Conservation (phyloP, 2,888 invertebrate genomes). For the Drosophila melanocephala region DNA sequence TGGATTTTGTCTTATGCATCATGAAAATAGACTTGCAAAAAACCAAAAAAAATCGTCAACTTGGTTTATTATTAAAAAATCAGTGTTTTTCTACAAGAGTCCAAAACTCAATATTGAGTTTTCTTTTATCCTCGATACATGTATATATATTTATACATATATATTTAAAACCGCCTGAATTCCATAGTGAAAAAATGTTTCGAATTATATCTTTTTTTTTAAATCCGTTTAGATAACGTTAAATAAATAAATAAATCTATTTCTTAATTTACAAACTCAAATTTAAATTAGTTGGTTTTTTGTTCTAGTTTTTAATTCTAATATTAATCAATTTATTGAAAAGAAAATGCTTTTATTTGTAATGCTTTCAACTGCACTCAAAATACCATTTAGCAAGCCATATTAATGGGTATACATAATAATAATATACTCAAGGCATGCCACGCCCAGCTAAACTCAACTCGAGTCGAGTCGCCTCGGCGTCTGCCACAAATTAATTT, state of each 20-base stretch:
- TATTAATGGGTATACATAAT: conserved; percentile 11
- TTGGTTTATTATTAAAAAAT: too few relatives aligned
- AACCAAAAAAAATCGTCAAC: too few relatives aligned
- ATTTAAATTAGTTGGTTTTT: neutral
- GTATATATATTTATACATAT: too few relatives aligned
- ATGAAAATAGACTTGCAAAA: too few relatives aligned
- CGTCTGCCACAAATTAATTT: conserved; percentile 82
- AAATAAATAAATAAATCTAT: neutral
- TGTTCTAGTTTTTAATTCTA: neutral
- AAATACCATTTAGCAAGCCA: neutral
- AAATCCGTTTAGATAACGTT: neutral
- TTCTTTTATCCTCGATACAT: too few relatives aligned
- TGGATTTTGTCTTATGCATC: too few relatives aligned
- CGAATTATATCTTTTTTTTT: too few relatives aligned
- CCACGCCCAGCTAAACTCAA: conserved; percentile 75
- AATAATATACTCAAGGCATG: conserved; percentile 46
- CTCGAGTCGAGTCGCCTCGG: conserved; percentile 37
- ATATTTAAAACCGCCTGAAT: too few relatives aligned
- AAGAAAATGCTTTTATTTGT: neutral
- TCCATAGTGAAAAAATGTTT: too few relatives aligned
- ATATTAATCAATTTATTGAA: neutral
- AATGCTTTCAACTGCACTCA: neutral
- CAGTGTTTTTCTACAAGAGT: too few relatives aligned
- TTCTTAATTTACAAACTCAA: neutral
- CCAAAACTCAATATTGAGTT: too few relatives aligned